A percentile compares a stretch with the other conserved stretches of the same genome.
Conservation (phyloP, 1,140 invertebrate genomes). For the Pristionchus pacificus region DNA sequence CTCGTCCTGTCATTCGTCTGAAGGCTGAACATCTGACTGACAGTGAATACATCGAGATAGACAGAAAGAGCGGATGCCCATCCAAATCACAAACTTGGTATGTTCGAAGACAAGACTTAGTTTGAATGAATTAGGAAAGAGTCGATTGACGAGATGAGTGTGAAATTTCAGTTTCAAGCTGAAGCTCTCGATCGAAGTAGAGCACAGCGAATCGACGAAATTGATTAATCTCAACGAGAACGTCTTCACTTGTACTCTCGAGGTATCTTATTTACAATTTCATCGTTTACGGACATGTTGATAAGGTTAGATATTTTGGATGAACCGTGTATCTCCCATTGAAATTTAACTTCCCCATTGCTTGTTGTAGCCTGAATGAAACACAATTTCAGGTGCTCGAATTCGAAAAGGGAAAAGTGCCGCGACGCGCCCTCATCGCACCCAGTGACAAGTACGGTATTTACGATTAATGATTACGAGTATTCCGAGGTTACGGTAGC, state of each 20-base stretch:
- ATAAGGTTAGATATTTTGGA: too few species aligned
- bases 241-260: conserved; percentile 26
- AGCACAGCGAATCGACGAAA: conserved; percentile 24
- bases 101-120: too few species aligned
- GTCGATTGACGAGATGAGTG: too few species aligned
- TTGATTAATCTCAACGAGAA: conserved; percentile 28
- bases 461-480: background rate
- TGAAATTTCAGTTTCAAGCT: conserved; percentile 43
- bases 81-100: conserved; percentile 40
- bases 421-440: background rate
- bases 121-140: too few species aligned
- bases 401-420: background rate
- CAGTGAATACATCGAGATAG: conserved; percentile 44
- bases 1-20: conserved; percentile 46
- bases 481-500: conserved; percentile 15
- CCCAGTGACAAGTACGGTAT: background rate
- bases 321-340: too few species aligned
- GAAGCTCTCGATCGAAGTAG: conserved; percentile 32
- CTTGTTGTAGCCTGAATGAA: background rate
- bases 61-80: conserved; percentile 38
- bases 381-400: background rate
- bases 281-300: too few species aligned
- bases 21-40: conserved; percentile 31
- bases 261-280: too few species aligned
- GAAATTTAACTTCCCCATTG: background rate